Evolutionary conservation across 2,797 vertebrate genomes (phyloP).

Genomic region (Xenops minutus): DNA sequence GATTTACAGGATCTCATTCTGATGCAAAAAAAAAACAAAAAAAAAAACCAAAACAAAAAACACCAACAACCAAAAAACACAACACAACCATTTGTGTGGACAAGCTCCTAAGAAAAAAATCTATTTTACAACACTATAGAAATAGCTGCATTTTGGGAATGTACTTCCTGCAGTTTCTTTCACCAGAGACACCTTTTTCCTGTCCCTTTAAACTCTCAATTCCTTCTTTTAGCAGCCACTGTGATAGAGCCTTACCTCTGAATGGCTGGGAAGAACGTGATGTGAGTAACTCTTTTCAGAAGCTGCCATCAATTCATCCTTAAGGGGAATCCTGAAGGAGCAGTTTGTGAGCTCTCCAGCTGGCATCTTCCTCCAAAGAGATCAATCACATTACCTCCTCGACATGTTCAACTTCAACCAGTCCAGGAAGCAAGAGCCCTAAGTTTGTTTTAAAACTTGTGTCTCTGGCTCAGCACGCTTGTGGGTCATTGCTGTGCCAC

Average conservation of each 20-base stretch:
- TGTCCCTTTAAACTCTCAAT: conserved; percentile 44
- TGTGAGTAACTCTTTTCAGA: conserved; percentile 68
- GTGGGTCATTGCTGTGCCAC: conserved; percentile 63
- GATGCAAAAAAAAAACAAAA: neutral
- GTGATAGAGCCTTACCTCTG: conserved; percentile 63
- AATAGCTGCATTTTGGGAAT: conserved; percentile 52
- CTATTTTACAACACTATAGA: conserved; percentile 31
- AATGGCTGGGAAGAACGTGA: conserved; percentile 54
- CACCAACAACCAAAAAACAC: neutral
- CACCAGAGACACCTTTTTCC: conserved; percentile 32
- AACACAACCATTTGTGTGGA: neutral
- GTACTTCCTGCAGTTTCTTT: conserved; percentile 61
- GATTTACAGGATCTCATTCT: conserved; percentile 8
- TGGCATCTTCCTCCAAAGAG: conserved; percentile 67
- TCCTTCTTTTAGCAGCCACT: conserved; percentile 47
- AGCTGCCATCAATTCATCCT: conserved; percentile 73
- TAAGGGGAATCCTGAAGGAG: conserved; percentile 73
- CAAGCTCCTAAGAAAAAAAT: conserved; percentile 22
- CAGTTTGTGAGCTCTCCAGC: conserved; percentile 70
- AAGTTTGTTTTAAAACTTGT: conserved; percentile 60
- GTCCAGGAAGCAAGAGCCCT: conserved; percentile 62
- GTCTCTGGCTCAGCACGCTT: conserved; percentile 64
- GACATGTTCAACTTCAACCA: conserved; percentile 61
- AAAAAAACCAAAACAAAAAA: neutral
- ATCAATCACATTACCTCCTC: conserved; percentile 72